Conservation (phyloP, 1,140 invertebrate species). For the Agraylea sexmaculata region DNA sequence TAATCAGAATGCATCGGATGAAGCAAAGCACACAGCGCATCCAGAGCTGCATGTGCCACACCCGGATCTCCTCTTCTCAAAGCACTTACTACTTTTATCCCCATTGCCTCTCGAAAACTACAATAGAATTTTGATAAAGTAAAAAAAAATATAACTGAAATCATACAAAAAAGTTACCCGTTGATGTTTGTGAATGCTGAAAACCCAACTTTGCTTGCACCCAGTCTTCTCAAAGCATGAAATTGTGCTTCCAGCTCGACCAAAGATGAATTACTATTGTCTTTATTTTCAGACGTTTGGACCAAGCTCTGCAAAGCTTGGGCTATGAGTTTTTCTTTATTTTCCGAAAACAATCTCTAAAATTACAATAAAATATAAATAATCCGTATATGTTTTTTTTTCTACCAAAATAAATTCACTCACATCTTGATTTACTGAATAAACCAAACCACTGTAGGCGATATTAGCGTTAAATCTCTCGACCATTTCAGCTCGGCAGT, state of each 20-base stretch:
- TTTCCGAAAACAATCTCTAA: conserved; percentile 84
- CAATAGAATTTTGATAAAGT: conserved; percentile 20
- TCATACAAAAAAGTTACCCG: conserved; percentile 45
- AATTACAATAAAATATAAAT: conserved; percentile 5
- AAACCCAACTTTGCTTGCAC: conserved; percentile 96
- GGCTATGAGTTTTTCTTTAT: conserved; percentile 93
- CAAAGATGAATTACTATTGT: conserved; percentile 41
- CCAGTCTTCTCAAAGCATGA: conserved; percentile 81
- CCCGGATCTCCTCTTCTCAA: conserved; percentile 78
- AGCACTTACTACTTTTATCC: conserved; percentile 82
- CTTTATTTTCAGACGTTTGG: conserved; percentile 60
- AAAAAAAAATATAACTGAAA: background rate
- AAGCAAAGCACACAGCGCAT: conserved; percentile 96
- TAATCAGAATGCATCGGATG: conserved; percentile 98
- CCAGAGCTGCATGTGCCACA: conserved; percentile 90
- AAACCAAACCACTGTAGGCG: conserved; percentile 92
- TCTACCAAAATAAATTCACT: conserved; percentile 28
- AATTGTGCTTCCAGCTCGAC: conserved; percentile 84
- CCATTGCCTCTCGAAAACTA: conserved; percentile 90
- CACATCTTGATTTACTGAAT: conserved; percentile 93
- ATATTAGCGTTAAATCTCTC: conserved; percentile 94
- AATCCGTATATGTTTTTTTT: background rate
- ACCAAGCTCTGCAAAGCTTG: conserved; percentile 69
- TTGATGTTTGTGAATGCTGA: conserved; percentile 85
- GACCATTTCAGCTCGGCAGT: conserved; percentile 57